phyloP scores from a whole-genome alignment of 2,888 invertebrate species.

The Acanthosepion lycidas region DNA sequence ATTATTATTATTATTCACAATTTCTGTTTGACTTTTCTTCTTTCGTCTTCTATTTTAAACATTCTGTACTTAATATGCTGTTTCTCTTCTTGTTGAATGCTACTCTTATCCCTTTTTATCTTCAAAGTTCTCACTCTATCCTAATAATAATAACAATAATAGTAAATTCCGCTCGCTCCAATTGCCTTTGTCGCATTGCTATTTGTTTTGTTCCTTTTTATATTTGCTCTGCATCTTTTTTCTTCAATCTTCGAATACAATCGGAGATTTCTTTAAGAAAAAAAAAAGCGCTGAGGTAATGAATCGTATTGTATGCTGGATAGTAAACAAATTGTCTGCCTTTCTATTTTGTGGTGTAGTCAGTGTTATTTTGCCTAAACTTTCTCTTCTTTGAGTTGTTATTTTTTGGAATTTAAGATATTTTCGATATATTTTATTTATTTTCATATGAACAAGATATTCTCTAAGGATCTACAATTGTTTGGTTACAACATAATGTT shows the following conservation, averaged over 20 bases:
- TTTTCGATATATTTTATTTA: too few relatives aligned
- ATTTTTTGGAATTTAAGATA: not conserved
- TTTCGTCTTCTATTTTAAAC: not conserved
- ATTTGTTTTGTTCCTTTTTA: not conserved
- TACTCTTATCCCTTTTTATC: too few relatives aligned
- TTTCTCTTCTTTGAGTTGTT: not conserved
- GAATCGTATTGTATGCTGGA: not conserved
- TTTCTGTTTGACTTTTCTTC: not conserved
- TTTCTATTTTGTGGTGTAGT: slow-evolving; percentile 7
- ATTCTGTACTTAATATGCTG: not conserved
- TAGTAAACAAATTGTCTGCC: not conserved
- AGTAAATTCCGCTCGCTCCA: too few relatives aligned
- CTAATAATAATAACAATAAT: too few relatives aligned
- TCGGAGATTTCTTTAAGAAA: not conserved
- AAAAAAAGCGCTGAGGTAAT: not conserved
- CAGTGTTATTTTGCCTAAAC: not conserved
- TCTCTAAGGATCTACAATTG: too few relatives aligned
- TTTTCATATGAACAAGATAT: too few relatives aligned
- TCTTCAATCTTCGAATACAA: not conserved
- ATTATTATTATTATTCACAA: not conserved
- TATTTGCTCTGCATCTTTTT: not conserved
- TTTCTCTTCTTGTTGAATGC: not conserved
- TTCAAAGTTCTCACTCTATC: too few relatives aligned
- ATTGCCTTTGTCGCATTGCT: too few relatives aligned
- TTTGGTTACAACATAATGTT: too few relatives aligned